phyloP scores from a whole-genome alignment of 1,140 invertebrate species.

The Drosophila tropicalis region DNA sequence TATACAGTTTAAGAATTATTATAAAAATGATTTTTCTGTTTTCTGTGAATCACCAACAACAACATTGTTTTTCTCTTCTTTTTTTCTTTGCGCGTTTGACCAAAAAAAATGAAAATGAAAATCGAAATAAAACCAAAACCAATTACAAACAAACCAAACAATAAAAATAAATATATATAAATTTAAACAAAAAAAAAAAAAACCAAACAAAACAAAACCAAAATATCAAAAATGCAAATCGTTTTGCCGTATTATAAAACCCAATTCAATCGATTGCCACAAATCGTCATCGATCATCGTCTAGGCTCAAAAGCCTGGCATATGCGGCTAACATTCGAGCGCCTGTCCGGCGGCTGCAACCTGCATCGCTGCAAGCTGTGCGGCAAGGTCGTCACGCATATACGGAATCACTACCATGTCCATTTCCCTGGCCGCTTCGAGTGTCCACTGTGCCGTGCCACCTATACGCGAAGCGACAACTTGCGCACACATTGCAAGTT shows the following conservation, averaged over 20 bases:
- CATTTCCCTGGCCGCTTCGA: conserved; percentile 94
- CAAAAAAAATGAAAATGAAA: conserved; percentile 56
- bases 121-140: conserved; percentile 25
- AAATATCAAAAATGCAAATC: conserved; percentile 34
- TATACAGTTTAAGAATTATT: conserved; percentile 81
- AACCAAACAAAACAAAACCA: conserved; percentile 25
- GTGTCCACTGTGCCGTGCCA: conserved; percentile 93
- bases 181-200: conserved; percentile 13
- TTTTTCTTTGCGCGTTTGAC: conserved; percentile 81
- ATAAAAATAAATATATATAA: conserved; percentile 36
- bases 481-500: conserved; percentile 94
- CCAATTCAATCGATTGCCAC: conserved; percentile 30
- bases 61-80: conserved; percentile 83
- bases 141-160: conserved; percentile 35
- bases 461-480: conserved; percentile 94
- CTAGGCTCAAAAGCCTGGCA: conserved; percentile 94
- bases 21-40: conserved; percentile 81
- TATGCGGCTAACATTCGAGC: conserved; percentile 95
- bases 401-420: conserved; percentile 95
- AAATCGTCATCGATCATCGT: conserved; percentile 15
- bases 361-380: conserved; percentile 95
- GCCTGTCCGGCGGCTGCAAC: conserved; percentile 93
- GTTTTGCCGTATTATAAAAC: conserved; percentile 27
- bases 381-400: conserved; percentile 95
- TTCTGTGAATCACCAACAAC: conserved; percentile 82